phyloP scores from a whole-genome alignment of 1,140 invertebrate genomes.

The Drosophila obscura region DNA sequence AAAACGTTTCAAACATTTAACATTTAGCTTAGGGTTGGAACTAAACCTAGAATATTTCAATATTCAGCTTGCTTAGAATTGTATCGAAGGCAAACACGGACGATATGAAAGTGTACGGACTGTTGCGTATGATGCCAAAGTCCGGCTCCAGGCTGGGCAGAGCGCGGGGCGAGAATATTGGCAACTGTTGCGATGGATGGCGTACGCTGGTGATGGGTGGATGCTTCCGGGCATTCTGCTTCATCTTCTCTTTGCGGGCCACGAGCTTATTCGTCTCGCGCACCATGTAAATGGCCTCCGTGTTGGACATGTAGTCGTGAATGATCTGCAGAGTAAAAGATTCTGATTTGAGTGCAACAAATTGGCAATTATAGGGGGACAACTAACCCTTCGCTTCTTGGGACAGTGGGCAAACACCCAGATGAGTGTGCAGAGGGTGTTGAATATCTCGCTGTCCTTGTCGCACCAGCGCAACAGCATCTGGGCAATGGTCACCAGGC shows the following conservation, averaged over 20 bases:
- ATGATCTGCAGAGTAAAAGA: slow-evolving; percentile 61
- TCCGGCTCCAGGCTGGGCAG: slow-evolving; percentile 77
- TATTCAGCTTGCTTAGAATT: slow-evolving; percentile 67
- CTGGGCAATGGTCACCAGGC: slow-evolving; percentile 79
- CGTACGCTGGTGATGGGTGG: slow-evolving; percentile 18
- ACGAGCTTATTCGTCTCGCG: slow-evolving; percentile 82
- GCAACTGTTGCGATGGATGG: slow-evolving; percentile 29
- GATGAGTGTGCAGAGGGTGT: slow-evolving; percentile 86
- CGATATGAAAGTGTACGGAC: slow-evolving; percentile 78
- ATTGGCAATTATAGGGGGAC: not conserved
- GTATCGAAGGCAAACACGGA: slow-evolving; percentile 83
- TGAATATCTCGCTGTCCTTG: slow-evolving; percentile 86
- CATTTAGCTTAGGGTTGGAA: slow-evolving; percentile 14
- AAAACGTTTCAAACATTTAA: slow-evolving; percentile 40
- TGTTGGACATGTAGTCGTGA: slow-evolving; percentile 75
- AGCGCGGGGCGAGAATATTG: slow-evolving; percentile 48
- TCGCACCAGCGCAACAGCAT: slow-evolving; percentile 87
- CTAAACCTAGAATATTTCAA: slow-evolving; percentile 58
- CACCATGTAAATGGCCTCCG: slow-evolving; percentile 79
- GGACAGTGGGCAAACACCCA: slow-evolving; percentile 87
- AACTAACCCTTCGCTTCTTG: slow-evolving; percentile 84
- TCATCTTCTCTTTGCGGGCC: slow-evolving; percentile 82
- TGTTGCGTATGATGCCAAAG: slow-evolving; percentile 73
- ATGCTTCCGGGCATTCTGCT: slow-evolving; percentile 74
- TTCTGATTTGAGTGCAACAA: not conserved